Evolutionary conservation across 64 coral and sea anemone genomes (phyloP), one percentile per base, ranked within the genome.

Genomic region (Anthopleura sola): DNA sequence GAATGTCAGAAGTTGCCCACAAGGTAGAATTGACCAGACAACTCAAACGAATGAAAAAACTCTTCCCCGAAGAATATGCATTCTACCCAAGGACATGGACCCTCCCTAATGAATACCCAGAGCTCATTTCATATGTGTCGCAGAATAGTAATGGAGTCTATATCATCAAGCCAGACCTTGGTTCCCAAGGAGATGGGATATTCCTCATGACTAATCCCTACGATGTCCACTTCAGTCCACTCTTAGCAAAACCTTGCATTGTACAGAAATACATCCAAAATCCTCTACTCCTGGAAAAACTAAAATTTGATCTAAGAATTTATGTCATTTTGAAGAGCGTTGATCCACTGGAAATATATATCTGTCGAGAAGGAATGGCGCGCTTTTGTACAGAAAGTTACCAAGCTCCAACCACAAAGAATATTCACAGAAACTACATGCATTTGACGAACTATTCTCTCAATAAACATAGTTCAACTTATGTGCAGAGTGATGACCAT

Each of bases 41-140:
- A 57, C 87, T 96, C 20, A 96, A 96, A 87, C 80, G 94, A 55
- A 85, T 96, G 66, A 91, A 96, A 40, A 38, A 88, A 8, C 90
- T 96, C 37, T 96, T 96, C 57, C 94, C 94, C 18, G 68, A 86
- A 17, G 94, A 96, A 20, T 96, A 92, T 83, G 75, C 83, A 7
- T 96, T 96, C 80, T 96, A 96, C 62, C 94, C 94, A n/a, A 96
- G 82, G 37, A 89, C 94, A 60, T 96, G 94, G 94, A 96, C 92
- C 17, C 64, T 96, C 36, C 94, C 94, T 39, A 89, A 96, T 4
- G 86, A 96, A 84, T 92, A 86, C 71, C 62, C 87, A 68, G 94
- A 96, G 47, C 78, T 96, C 24, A 57, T 81, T 83, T 76, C 76
- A 38, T 69, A 83, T 78, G 83, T 86, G 47, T 75, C 78, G 0